Evolutionary conservation across 1,140 invertebrate genomes (phyloP).

Genomic region (Drosophila erecta): DNA sequence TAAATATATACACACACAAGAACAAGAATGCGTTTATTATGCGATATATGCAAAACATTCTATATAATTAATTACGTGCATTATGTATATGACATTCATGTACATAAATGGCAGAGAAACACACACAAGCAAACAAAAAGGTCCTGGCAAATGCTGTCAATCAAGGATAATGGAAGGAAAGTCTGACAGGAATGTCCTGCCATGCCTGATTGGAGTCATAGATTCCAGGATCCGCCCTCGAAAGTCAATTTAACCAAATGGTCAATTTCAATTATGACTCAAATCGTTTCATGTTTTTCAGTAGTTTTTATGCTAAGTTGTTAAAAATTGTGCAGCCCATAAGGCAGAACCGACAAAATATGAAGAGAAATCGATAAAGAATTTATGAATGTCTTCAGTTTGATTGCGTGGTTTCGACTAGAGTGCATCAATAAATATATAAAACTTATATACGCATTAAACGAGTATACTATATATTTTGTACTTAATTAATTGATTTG

Average conservation of each 20-base stretch:
- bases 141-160: slow-evolving; percentile 54
- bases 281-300: slow-evolving; percentile 63
- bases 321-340: slow-evolving; percentile 65
- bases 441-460: slow-evolving; percentile 49
- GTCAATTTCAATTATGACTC: slow-evolving; percentile 62
- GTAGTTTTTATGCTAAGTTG: slow-evolving; percentile 72
- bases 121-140: slow-evolving; percentile 31
- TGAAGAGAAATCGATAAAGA: slow-evolving; percentile 53
- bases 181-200: slow-evolving; percentile 1
- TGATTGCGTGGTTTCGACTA: slow-evolving; percentile 74
- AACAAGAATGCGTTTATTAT: slow-evolving; percentile 68
- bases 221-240: slow-evolving; percentile 41
- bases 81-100: slow-evolving; percentile 80
- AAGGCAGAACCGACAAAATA: slow-evolving; percentile 15
- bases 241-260: slow-evolving; percentile 76
- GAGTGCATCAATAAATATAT: slow-evolving; percentile 55
- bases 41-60: slow-evolving; percentile 57
- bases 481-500: slow-evolving; percentile 70
- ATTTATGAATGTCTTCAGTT: slow-evolving; percentile 74
- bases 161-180: slow-evolving; percentile 38
- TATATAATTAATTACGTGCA: slow-evolving; percentile 60
- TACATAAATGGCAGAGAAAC: slow-evolving; percentile 44
- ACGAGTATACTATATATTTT: slow-evolving; percentile 66
- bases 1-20: slow-evolving; percentile 59
- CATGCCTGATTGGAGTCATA: slow-evolving; percentile 5